These are phyloP conservation scores for Drosophila macrothrix DNA, from an alignment of 2,888 invertebrate genomes.

Conservation along the genomic window DNA sequence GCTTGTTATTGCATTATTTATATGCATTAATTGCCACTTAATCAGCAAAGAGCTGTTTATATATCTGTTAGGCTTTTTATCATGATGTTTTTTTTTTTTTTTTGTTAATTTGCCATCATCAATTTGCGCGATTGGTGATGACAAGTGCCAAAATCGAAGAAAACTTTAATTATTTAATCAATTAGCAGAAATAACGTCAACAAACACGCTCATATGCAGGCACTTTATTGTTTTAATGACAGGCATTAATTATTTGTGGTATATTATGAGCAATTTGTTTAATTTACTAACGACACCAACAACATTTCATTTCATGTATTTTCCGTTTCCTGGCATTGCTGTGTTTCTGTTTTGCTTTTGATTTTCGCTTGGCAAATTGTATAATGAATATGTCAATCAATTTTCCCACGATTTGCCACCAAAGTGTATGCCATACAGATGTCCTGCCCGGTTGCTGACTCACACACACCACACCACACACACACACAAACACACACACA, in stretches of 20 bases:
- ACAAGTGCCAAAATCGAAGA: slow-evolving; percentile 49
- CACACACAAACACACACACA: slow-evolving; percentile 8
- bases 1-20: slow-evolving; percentile 59
- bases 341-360: slow-evolving; percentile 52
- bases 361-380: slow-evolving; percentile 67
- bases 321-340: slow-evolving; percentile 38
- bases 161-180: slow-evolving; percentile 57
- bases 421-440: slow-evolving; percentile 63
- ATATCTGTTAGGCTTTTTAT: slow-evolving; percentile 1
- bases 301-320: slow-evolving; percentile 38
- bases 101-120: slow-evolving; percentile 31
- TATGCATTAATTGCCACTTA: slow-evolving; percentile 61
- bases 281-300: slow-evolving; percentile 40
- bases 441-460: slow-evolving; percentile 32
- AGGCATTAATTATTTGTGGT: slow-evolving; percentile 74
- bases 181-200: slow-evolving; percentile 35
- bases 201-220: slow-evolving; percentile 28
- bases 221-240: slow-evolving; percentile 74
- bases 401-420: slow-evolving; percentile 81
- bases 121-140: slow-evolving; percentile 34
- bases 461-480: slow-evolving; percentile 8
- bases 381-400: slow-evolving; percentile 83
- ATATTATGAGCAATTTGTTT: slow-evolving; percentile 72
- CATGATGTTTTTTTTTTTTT: slow-evolving; percentile 2
- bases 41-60: slow-evolving; percentile 35